Base-by-base conservation (phyloP, 2,888 invertebrate genomes). In the Portevinia maculata region DNA sequence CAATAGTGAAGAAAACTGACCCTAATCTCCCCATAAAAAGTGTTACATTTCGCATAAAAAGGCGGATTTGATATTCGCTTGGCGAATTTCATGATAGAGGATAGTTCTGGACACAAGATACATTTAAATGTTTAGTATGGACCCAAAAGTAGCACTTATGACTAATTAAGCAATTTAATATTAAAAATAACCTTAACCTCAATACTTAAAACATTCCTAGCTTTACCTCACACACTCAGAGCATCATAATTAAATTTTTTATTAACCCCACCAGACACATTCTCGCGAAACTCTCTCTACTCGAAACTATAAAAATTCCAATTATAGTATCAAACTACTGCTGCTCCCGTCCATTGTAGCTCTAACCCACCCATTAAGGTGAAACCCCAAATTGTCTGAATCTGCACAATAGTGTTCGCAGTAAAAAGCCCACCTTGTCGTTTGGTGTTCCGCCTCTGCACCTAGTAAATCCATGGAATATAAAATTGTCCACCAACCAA, bases 401-500 rank as follows among this genome's bases (percentile, higher is more conserved):
- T 55, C 21, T n/a, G 30, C 34, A 59, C 28, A 65, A 62, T 11
- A 50, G 30, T 9, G 13, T 48, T 37, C 46, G 30, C 30, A 11
- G 32, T 53, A 15, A 24, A 55, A 8, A 11, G 59, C 24, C 55
- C 37, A 59, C 37, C 50, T 50, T 19, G 30, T 53, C 64, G 65
- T 64, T 55, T 17, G 11, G 57, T 55, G 39, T 48, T 59, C 48
- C 83, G 71, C 78, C 83, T 76, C 65, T 71, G n/a, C 78, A 76
- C 60, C 46, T 62, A 17, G n/a, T 21, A 39, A 48, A 62, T 41
- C n/a, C 64, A 52, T 30, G 19, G 34, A 75, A 64, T 64, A 75
- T 75, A 48, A 64, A 79, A 79, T 75, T 50, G 55, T 48, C 44
- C 52, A 53, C 21, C 74, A 48, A 69, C 76, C 76, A 76, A 76